Conservation (phyloP, 2,113 vertebrate genomes). For the Meles meles region DNA sequence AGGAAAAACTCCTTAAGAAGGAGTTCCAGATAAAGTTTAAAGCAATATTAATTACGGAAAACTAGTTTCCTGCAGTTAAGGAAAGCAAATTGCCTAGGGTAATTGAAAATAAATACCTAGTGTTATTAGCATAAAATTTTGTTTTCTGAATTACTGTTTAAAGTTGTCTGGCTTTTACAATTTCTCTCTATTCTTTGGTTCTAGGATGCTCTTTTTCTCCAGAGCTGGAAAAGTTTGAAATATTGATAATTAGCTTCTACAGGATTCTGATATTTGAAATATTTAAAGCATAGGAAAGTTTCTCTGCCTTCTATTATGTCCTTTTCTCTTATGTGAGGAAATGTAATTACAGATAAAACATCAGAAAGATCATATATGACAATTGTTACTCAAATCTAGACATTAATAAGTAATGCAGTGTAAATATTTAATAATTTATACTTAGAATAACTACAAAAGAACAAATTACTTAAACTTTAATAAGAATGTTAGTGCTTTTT, state of each 20-base stretch:
- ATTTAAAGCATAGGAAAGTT: background rate
- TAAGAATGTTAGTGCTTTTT: background rate
- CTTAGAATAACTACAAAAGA: background rate
- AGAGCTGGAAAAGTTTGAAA: background rate
- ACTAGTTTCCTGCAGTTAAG: slow-evolving; percentile 33
- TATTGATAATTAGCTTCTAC: background rate
- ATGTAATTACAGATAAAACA: slow-evolving; percentile 10
- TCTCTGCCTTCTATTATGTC: background rate
- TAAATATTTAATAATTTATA: background rate
- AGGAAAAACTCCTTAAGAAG: slow-evolving; percentile 8
- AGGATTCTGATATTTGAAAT: background rate
- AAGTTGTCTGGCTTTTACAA: background rate
- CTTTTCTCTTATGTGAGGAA: background rate
- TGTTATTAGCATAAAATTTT: slow-evolving; percentile 21
- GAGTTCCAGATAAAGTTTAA: slow-evolving; percentile 24
- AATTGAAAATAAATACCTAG: slow-evolving; percentile 41
- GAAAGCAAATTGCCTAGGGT: background rate
- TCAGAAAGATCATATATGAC: background rate
- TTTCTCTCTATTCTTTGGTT: background rate
- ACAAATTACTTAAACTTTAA: background rate
- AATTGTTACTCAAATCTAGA: background rate
- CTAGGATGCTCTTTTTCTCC: background rate
- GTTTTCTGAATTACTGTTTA: slow-evolving; percentile 20
- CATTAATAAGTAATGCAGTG: background rate
- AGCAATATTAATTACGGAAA: slow-evolving; percentile 49